Evolutionary conservation across 2,113 vertebrate species (phyloP), one percentile per base, ranked within the genome.

Genomic region (Pomatorhinus ruficollis): DNA sequence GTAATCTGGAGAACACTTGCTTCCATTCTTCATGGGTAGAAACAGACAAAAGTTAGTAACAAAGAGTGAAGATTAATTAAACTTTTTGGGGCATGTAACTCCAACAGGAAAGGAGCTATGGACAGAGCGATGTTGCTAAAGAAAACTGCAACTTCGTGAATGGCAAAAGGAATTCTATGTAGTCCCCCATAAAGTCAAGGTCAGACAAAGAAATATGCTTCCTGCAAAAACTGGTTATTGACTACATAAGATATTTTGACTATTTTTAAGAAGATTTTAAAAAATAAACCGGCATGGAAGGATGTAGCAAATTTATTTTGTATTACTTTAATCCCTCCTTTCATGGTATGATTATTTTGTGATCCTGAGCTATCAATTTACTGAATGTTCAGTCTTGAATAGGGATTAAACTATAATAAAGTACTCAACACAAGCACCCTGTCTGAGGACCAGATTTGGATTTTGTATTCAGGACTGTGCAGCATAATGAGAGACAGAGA

Each of bases 1-100:
- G 14, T 30, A 42, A 74, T 1, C 7, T 57, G n/a, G 9, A 70
- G 19, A 94, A n/a, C 0, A 0, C 2, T 71, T 83, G 19, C 2
- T 66, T 64, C 23, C 14, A 13, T 50, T 69, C 3, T 21, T 80
- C 15, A 16, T 18, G 16, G 33, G 10, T 52, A 83, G 44, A 77
- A 80, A 37, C 8, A 50, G 27, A 37, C 6, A 71, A 78, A 42
- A 4, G 3, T 30, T 22, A 64, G 9, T 42, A 83, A 45, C 10
- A 74, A 81, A 81, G 12, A 84, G 45, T 53, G 14, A 69, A 89
- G 35, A 66, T 35, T 11, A 70, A 44, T 57, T 54, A 15, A 4
- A 4, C 4, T 10, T 39, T 31, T 63, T 45, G 21, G 30, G 6
- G 16, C 33, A 63, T 35, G 10, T 25, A 69, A 61, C n/a, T 53